Evolutionary conservation across 2,888 invertebrate genomes (phyloP), one percentile per base, ranked within the genome.

Genomic region (Sminthurides aquaticus): DNA sequence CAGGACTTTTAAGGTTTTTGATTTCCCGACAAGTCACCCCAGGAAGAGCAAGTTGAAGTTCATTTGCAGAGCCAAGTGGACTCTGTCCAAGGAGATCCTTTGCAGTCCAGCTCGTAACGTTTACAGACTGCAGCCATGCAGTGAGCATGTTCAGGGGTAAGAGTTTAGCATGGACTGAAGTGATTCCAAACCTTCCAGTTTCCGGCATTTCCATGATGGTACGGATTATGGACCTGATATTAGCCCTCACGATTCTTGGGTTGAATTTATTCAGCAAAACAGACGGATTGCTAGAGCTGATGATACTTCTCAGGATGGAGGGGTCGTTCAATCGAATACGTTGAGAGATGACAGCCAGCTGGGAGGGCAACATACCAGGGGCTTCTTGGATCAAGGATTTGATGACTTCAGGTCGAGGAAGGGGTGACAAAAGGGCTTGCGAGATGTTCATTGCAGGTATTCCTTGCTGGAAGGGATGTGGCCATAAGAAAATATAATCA

Each of bases 181-280:
- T 63, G 22, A 66, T 57, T 43, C 72, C 74, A 65, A 70, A 71
- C 57, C 64, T 34, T 0, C 72, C 70, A 1, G 66, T 67, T 48
- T 70, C 72, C 3, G 74, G 72, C 70, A 74, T 71, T 24, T 71
- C 70, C 60, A 68, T 59, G 15, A 73, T 69, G 22, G 70, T 71
- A 54, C 68, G 71, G n/a, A 70, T 69, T n/a, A 74, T 67, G 1
- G 65, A 58, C 2, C 28, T 59, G 61, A 74, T 73, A 48, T 69
- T 72, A 26, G 68, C 71, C 3, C 54, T 34, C 18, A 73, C 43
- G 2, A 55, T 18, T 28, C 71, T 55, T 0, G 73, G 74, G 57
- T 66, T 70, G 29, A 72, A 65, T 11, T 70, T 62, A 1, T 52
- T 34, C 20, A 74, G 69, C 49, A 74, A 55, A 52, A 68, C 68